Evolutionary conservation across 1,140 invertebrate genomes (phyloP).

Genomic region (Drosophila rhopaloa): DNA sequence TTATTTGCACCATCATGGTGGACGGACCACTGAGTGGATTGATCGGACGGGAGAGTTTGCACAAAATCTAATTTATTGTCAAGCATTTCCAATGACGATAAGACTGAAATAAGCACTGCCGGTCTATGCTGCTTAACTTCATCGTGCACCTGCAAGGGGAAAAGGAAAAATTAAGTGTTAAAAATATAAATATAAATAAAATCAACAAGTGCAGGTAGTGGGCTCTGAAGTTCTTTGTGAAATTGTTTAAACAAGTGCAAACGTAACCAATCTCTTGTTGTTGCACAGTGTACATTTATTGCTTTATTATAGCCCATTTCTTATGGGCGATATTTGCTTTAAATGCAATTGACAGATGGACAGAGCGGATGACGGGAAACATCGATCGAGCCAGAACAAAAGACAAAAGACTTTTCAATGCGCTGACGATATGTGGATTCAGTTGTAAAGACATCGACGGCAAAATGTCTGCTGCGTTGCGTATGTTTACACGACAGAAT

Average conservation of each 20-base stretch:
- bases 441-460: constrained; percentile 69
- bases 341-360: constrained; percentile 74
- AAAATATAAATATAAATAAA: constrained; percentile 34
- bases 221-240: constrained; percentile 27
- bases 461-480: constrained; percentile 64
- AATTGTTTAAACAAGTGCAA: constrained; percentile 77
- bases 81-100: constrained; percentile 70
- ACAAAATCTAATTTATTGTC: constrained; percentile 81
- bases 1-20: constrained; percentile 67
- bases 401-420: constrained; percentile 47
- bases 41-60: constrained; percentile 60
- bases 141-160: constrained; percentile 69
- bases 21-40: constrained; percentile 55
- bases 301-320: constrained; percentile 55
- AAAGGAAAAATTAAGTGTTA: constrained; percentile 11
- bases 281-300: constrained; percentile 11
- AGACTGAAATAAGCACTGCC: constrained; percentile 47
- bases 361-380: constrained; percentile 56
- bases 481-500: constrained; percentile 47
- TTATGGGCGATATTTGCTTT: constrained; percentile 66
- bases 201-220: constrained; percentile 25
- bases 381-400: constrained; percentile 67
- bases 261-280: constrained; percentile 74
- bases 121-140: constrained; percentile 54
- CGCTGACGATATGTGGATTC: constrained; percentile 60